These are phyloP conservation scores for Sinella curviseta DNA, from an alignment of 1,140 invertebrate species.

Conservation along the genomic window DNA sequence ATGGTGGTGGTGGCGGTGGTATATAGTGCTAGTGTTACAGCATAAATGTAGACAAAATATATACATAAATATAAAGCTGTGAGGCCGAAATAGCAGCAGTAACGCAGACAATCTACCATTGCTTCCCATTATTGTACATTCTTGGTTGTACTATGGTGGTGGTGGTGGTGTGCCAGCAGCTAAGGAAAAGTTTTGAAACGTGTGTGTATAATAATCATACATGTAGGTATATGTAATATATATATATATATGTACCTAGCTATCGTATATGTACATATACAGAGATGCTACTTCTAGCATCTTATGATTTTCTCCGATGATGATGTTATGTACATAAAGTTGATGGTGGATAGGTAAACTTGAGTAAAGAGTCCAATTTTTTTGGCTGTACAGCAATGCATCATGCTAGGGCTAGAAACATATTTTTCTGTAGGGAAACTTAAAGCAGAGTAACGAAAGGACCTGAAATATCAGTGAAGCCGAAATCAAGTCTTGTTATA, in stretches of 20 bases:
- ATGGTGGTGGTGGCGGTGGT: neutral
- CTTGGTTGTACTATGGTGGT: neutral
- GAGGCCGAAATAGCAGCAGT: neutral
- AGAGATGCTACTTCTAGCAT: too few species aligned
- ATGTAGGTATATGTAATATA: too few species aligned
- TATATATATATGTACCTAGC: too few species aligned
- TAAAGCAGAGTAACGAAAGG: neutral
- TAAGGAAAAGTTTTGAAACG: conserved; percentile 1
- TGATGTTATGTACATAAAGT: neutral
- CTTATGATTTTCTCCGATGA: too few species aligned
- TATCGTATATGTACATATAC: too few species aligned
- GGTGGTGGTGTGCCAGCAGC: neutral
- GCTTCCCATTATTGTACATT: neutral
- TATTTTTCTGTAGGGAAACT: neutral
- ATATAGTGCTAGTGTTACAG: neutral
- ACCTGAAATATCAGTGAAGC: neutral
- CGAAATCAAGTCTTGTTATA: conserved; percentile 18
- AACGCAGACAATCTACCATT: conserved; percentile 2
- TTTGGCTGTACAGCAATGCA: neutral
- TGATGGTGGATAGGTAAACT: neutral
- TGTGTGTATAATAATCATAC: neutral
- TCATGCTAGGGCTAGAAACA: neutral
- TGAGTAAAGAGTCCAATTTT: neutral
- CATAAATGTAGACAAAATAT: too few species aligned
- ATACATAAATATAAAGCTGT: too few species aligned